Evolutionary conservation across 2,797 vertebrate species (phyloP).

Genomic region (Notamacropus eugenii): DNA sequence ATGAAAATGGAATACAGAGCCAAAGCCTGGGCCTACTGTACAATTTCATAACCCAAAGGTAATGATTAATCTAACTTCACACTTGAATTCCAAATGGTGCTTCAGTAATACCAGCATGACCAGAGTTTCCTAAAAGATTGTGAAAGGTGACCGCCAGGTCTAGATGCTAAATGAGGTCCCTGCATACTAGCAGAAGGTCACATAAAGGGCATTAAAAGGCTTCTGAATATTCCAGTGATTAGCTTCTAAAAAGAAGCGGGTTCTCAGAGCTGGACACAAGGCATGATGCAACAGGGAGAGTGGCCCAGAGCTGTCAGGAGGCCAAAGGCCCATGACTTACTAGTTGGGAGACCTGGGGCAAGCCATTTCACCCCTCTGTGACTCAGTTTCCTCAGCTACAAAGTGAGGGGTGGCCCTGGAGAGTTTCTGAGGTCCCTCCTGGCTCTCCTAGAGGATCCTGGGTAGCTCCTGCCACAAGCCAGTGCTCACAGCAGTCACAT

Average conservation of each 20-base stretch:
- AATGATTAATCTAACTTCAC: constrained; percentile 26
- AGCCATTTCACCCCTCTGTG: not conserved
- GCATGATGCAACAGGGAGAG: not conserved
- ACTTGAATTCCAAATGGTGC: constrained; percentile 12
- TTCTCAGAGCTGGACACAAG: not conserved
- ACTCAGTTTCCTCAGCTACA: not conserved
- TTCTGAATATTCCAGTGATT: not conserved
- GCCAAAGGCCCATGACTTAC: not conserved
- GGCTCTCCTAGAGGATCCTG: not conserved
- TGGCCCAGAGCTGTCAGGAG: too few relatives aligned
- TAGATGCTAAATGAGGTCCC: not conserved
- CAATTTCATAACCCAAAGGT: constrained; percentile 21
- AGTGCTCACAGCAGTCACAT: not conserved
- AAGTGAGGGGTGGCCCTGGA: not conserved
- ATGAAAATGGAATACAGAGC: constrained; percentile 10
- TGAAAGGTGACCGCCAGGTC: not conserved
- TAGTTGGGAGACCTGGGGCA: not conserved
- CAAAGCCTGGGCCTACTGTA: not conserved
- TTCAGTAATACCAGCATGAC: not conserved
- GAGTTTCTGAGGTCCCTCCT: not conserved
- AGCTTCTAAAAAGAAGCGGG: not conserved
- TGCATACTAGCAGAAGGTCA: not conserved
- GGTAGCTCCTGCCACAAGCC: not conserved
- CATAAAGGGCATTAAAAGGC: constrained; percentile 40
- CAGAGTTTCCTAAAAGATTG: constrained; percentile 29